These are phyloP conservation scores for Athrips mouffetella DNA, from an alignment of 2,888 invertebrate species.

Conservation along the genomic window DNA sequence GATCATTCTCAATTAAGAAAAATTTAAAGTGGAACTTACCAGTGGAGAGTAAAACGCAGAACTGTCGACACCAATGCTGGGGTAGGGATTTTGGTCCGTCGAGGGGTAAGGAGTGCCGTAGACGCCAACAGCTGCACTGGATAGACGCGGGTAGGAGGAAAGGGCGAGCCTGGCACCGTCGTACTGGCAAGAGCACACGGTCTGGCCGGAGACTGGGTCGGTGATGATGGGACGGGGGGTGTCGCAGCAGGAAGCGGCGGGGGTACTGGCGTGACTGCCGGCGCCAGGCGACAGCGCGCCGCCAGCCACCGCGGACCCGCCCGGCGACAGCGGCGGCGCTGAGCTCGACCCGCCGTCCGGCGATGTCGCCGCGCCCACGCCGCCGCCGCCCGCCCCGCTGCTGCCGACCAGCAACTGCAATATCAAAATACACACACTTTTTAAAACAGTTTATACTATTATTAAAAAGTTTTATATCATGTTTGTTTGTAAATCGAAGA, in stretches of 20 bases:
- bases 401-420: conserved; percentile 87
- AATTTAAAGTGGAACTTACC: conserved; percentile 87
- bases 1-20: neutral
- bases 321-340: conserved; percentile 85
- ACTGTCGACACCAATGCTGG: conserved; percentile 94
- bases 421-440: conserved; percentile 1
- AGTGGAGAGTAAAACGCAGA: conserved; percentile 96
- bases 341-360: conserved; percentile 84
- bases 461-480: no score
- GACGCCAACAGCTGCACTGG: conserved; percentile 87
- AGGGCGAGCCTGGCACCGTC: conserved; percentile 92
- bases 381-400: conserved; percentile 86
- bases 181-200: conserved; percentile 96
- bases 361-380: conserved; percentile 85
- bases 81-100: conserved; percentile 94
- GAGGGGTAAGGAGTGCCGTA: conserved; percentile 93
- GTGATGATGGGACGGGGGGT: conserved; percentile 94
- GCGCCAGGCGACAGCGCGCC: conserved; percentile 79
- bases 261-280: conserved; percentile 73
- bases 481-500: no score
- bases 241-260: conserved; percentile 87
- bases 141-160: conserved; percentile 86
- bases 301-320: conserved; percentile 81
- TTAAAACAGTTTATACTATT: no score
- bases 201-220: conserved; percentile 94